Evolutionary conservation across 2,888 invertebrate genomes (phyloP).

Genomic region (Drosophila kokeensis): DNA sequence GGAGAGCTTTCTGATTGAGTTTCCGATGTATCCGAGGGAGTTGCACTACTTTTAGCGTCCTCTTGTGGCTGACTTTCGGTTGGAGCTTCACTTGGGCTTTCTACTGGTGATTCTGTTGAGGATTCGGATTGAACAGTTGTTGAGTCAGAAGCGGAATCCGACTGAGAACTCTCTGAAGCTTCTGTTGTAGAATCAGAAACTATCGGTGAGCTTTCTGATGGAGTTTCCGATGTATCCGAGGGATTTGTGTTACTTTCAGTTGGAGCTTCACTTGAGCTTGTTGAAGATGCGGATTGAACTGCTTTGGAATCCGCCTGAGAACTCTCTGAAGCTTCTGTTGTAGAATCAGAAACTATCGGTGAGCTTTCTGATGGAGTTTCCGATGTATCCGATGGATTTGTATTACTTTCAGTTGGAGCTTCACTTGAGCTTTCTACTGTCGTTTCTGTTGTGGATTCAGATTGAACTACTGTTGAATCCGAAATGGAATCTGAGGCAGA

Average conservation of each 20-base stretch:
- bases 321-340: not conserved
- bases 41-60: too few species aligned
- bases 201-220: too few species aligned
- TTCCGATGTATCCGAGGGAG: too few species aligned
- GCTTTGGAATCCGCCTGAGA: too few species aligned
- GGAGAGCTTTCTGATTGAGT: too few species aligned
- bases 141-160: too few species aligned
- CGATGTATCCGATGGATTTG: not conserved
- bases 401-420: too few species aligned
- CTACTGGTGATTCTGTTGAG: too few species aligned
- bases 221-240: not conserved
- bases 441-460: not conserved
- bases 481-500: not conserved
- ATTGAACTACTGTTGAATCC: not conserved
- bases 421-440: too few species aligned
- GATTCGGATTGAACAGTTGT: too few species aligned
- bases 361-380: not conserved
- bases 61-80: too few species aligned
- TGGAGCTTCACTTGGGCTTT: too few species aligned
- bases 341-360: not conserved
- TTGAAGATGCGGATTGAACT: not conserved
- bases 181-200: not conserved
- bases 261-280: not conserved
- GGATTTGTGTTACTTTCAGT: not conserved
- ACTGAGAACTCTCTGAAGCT: not conserved